Base-by-base conservation (phyloP, 2,797 vertebrate genomes). In the Spheniscus humboldti region DNA sequence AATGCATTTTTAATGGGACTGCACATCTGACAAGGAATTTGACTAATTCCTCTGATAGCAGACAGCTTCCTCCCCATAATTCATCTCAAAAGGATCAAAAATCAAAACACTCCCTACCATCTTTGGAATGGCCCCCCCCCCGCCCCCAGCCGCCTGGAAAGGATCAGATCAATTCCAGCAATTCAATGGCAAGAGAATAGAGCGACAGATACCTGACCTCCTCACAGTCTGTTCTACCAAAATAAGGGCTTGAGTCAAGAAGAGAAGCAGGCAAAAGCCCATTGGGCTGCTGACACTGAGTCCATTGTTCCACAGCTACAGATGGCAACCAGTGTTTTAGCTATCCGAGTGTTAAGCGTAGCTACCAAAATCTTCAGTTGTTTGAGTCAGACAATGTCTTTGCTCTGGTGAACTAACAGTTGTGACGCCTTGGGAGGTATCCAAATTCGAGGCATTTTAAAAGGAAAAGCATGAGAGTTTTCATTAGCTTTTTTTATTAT, bases 1-100 rank as follows among this genome's bases (percentile, higher is more conserved):
- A 97, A 97, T 96, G 97, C 96, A 85, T 96, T 97, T 97, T 97
- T 97, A 97, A 97, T 97, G 96, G 96, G 89, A 92, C 86, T 95
- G 96, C 96, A 95, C 97, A 96, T 97, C 94, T 96, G 96, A 97
- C 97, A 97, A 97, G 97, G 96, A 97, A 97, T 97, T 97, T 96
- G 94, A 94, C 89, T 97, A 95, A 95, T 96, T 94, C 97, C 91
- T 94, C 90, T 87, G 94, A 96, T 69, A 94, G 94, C 85, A 92
- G 94, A 84, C 81, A 88, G 94, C 93, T 97, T 97, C 96, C 92
- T 95, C 86, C 81, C 88, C 90, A 90, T 96, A 97, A 97, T 96
- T 95, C 96, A 95, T 92, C 95, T 92, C 96, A 75, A 96, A 97
- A 96, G 90, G 88, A 94, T 85, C 90, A 89, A 83, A 94, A 96